A percentile compares a stretch with the other conserved stretches of the same genome.
These are phyloP conservation scores for Pollenia angustigena DNA, from an alignment of 2,888 invertebrate genomes.

Conservation along the genomic window DNA sequence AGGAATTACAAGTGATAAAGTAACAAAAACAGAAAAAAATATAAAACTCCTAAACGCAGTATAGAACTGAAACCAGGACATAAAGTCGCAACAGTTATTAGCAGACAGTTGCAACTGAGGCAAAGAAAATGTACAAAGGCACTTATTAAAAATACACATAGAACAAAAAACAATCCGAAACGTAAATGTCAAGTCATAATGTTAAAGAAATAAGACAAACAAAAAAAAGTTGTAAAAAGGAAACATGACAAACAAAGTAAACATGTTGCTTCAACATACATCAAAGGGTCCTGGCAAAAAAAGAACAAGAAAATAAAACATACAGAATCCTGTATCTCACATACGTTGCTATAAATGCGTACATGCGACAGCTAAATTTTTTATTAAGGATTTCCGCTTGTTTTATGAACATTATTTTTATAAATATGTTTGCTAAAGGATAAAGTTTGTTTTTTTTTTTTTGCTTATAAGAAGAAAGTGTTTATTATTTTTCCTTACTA, in stretches of 20 bases:
- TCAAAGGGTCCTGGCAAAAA: constrained; percentile 55
- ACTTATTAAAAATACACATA: constrained; percentile 60
- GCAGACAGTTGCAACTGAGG: constrained; percentile 68
- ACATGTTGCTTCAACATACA: constrained; percentile 73
- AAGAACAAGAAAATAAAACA: neutral
- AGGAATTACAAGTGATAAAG: constrained; percentile 52
- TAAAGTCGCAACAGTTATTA: constrained; percentile 67
- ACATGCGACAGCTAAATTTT: constrained; percentile 38
- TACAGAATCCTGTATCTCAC: constrained; percentile 13
- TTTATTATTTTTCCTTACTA: constrained; percentile 53
- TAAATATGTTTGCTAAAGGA: constrained; percentile 66
- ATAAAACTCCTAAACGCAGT: constrained; percentile 25
- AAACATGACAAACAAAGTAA: constrained; percentile 74
- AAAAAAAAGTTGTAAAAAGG: constrained; percentile 33
- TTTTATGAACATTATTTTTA: constrained; percentile 64
- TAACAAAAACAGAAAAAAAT: constrained; percentile 23
- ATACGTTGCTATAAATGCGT: constrained; percentile 67
- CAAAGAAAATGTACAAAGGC: constrained; percentile 49
- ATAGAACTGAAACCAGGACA: constrained; percentile 31
- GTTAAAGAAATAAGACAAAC: constrained; percentile 52
- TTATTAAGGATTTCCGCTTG: constrained; percentile 79
- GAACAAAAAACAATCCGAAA: constrained; percentile 63
- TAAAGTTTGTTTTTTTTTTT: constrained; percentile 22
- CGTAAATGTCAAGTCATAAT: constrained; percentile 71
- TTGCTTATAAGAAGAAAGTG: constrained; percentile 30